These are phyloP conservation scores for Brachyrhaphis roseni DNA, from an alignment of 2,797 vertebrate genomes.

Conservation along the genomic window DNA sequence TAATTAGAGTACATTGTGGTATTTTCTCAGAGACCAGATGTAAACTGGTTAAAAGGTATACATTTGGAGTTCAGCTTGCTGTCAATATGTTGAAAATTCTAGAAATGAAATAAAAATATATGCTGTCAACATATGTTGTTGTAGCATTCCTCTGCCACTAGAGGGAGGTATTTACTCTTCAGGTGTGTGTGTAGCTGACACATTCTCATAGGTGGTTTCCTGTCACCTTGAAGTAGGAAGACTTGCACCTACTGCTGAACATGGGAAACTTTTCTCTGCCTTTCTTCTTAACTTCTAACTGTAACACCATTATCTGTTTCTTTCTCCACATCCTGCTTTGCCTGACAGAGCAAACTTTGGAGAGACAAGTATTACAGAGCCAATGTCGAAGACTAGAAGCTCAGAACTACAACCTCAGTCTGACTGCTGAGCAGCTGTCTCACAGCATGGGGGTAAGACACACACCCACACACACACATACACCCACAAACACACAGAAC, in stretches of 20 bases:
- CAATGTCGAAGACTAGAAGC: constrained; percentile 95
- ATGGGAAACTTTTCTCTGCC: not conserved
- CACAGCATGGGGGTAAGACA: constrained; percentile 95
- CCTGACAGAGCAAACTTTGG: constrained; percentile 91
- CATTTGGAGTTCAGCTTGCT: not conserved
- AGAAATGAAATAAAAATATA: not conserved
- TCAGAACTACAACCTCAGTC: constrained; percentile 95
- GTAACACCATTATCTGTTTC: not conserved
- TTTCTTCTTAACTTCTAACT: constrained; percentile 3
- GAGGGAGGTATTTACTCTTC: constrained; percentile 24
- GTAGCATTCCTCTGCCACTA: constrained; percentile 27
- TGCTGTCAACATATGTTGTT: not conserved
- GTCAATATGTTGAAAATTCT: not conserved
- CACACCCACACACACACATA: constrained; percentile 5
- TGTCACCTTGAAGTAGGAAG: not conserved
- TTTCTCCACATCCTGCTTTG: not conserved
- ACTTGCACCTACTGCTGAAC: not conserved
- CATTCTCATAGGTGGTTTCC: not conserved
- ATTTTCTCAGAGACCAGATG: not conserved
- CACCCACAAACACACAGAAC: not conserved
- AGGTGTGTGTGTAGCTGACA: not conserved
- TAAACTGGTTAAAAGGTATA: not conserved
- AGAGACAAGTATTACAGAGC: constrained; percentile 93
- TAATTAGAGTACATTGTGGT: not conserved
- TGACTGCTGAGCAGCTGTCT: constrained; percentile 94